These are phyloP conservation scores for Ferrisia virgata DNA, from an alignment of 2,888 invertebrate genomes.

Conservation along the genomic window DNA sequence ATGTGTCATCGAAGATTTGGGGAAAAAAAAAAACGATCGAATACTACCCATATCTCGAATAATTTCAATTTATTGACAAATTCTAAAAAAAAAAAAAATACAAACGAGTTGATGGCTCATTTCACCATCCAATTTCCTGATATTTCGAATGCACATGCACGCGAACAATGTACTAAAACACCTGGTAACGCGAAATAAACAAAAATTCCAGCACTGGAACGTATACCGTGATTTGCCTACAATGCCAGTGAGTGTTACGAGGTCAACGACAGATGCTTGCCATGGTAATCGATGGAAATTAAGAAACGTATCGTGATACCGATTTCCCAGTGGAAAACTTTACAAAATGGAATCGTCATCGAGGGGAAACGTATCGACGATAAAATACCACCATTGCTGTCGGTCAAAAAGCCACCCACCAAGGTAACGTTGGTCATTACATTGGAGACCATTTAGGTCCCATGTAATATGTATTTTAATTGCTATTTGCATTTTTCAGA, in stretches of 20 bases:
- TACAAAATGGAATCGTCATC: neutral
- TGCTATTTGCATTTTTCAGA: neutral
- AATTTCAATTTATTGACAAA: too few relatives aligned
- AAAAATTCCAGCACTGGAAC: slow-evolving; percentile 24
- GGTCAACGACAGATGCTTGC: neutral
- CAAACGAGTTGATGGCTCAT: too few relatives aligned
- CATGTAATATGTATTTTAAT: neutral
- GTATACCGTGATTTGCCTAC: neutral
- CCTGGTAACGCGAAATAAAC: slow-evolving; percentile 22
- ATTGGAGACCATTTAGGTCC: neutral
- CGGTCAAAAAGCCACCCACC: neutral
- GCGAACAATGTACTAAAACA: neutral
- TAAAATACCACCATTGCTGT: neutral
- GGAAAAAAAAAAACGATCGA: too few relatives aligned
- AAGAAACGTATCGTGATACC: neutral
- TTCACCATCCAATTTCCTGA: too few relatives aligned
- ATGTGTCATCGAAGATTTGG: neutral
- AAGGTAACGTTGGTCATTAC: neutral
- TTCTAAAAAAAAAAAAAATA: too few relatives aligned
- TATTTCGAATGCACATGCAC: neutral
- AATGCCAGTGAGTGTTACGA: neutral
- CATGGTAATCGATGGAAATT: neutral
- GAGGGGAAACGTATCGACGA: neutral
- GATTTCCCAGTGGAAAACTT: neutral
- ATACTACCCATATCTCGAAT: too few relatives aligned